Evolutionary conservation across 2,113 vertebrate species (phyloP).

Genomic region (Austrofundulus limnaeus): DNA sequence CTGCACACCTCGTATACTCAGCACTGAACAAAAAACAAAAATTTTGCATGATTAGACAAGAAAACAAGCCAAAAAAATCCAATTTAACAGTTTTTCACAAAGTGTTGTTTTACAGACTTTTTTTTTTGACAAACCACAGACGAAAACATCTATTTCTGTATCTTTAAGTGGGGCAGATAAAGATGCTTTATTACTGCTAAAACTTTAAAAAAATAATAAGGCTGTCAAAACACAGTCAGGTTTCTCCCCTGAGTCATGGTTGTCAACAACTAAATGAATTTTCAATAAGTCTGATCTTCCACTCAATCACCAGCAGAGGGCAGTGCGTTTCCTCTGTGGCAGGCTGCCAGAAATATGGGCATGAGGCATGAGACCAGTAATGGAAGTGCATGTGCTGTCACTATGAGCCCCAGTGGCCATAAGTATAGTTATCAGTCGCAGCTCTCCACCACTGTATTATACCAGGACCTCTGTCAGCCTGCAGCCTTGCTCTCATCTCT

Average conservation of each 20-base stretch:
- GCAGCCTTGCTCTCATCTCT: constrained; percentile 72
- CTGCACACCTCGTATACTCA: constrained; percentile 86
- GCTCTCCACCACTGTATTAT: constrained; percentile 82
- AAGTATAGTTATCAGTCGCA: constrained; percentile 81
- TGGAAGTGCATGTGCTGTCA: constrained; percentile 82
- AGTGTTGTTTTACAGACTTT: not conserved
- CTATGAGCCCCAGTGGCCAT: constrained; percentile 80
- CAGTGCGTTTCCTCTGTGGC: constrained; percentile 67
- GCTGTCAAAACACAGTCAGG: constrained; percentile 60
- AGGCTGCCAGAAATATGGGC: constrained; percentile 65
- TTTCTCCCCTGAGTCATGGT: constrained; percentile 55
- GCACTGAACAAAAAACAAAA: constrained; percentile 67
- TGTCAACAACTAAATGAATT: constrained; percentile 36
- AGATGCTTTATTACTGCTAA: constrained; percentile 43
- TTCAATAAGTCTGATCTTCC: constrained; percentile 44
- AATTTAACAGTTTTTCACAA: not conserved
- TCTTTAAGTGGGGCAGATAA: constrained; percentile 15
- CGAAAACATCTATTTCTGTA: not conserved
- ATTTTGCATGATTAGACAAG: not conserved
- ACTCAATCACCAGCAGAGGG: constrained; percentile 73
- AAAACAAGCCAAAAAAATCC: too few relatives aligned
- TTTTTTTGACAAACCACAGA: constrained; percentile 10
- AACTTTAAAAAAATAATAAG: constrained; percentile 55
- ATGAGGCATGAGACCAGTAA: constrained; percentile 80
- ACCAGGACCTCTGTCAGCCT: constrained; percentile 80